Base-by-base conservation (phyloP, 1,140 invertebrate genomes). In the Meloidogyne floridensis region DNA sequence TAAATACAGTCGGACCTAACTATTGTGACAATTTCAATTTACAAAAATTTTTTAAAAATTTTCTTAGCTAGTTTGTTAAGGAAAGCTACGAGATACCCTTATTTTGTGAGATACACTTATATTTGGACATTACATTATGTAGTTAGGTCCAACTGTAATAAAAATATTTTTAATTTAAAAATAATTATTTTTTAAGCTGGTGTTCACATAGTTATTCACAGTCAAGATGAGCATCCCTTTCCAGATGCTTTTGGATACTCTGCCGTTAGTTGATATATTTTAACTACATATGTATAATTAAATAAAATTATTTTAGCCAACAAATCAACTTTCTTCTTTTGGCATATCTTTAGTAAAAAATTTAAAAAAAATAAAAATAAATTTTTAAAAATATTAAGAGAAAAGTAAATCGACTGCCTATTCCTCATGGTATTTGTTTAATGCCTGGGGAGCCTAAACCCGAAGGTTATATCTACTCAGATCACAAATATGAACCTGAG, bases 401-500 rank as follows among this genome's bases (percentile, higher is more conserved):
- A 82, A 87, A 89, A 82, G 85, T 89, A 8, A 87, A 87, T 53
- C 87, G 88, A 56, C 70, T 89, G 3, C 65, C 81, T 1, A 47
- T 78, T 47, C 84, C 85, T 20, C 18, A 77, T 75, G 86, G 85
- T 5, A 86, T 86, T 43, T 89, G 88, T 75, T 84, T 89, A 20
- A 65, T 65, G 73, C 47, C 75, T n/a, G 54, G 85, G 11, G 80
- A 82, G 54, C 81, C 80, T 59, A 11, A 85, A 15, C 82, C 87
- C 0, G n/a, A 32, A 20, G 54, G 81, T 10, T 87, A 86, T 78
- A 89, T 89, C 65, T 89, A 89, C 69, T 80, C 81, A 69, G 82
- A 86, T 15, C 89, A 86, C 56, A 86, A 89, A 72, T 89, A 89
- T 80, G 88, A 89, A 72, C 88, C 88, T 11, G 88, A 89, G 83